Evolutionary conservation across 2,113 vertebrate species (phyloP), one percentile per base, ranked within the genome.

Genomic region (Ibidorhyncha struthersii): DNA sequence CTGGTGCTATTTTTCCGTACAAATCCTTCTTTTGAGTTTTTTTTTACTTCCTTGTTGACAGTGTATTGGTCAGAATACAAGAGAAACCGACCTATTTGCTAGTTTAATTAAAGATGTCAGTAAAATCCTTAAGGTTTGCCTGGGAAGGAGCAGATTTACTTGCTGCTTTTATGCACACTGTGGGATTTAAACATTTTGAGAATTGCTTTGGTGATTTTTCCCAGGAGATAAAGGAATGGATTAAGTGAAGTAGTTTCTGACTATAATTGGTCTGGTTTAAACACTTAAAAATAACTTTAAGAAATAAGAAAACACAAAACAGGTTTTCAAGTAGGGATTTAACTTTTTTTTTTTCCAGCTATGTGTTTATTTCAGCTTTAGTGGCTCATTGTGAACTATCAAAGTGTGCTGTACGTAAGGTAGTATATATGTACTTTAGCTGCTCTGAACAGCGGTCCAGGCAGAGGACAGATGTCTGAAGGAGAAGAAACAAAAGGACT

Each of bases 81-180:
- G 92, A 92, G 85, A 95, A 89, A 95, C 85, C 38, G 49, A 96
- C 84, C 89, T 97, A 95, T 97, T 96, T 97, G 90, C 95, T 97
- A 62, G 69, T 97, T 98, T 97, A 97, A 97, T 97, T 98, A 97
- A 98, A 97, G 93, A 96, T 96, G 89, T 94, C 94, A 96, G 89
- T 86, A 91, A 92, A 96, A 94, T 96, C 78, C 91, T 98, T 43
- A 94, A 94, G 74, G 62, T 96, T 97, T 96, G 66, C 86, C 86
- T 96, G 95, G 93, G 91, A 97, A 97, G 79, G 61, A 96, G 87
- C 86, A 97, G 93, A 97, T 97, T 98, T 97, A 89, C 86, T 98
- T 74, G 83, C 71, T 93, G 81, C 92, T 95, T 98, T 96, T 96
- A 96, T 97, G 91, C 72, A 89, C 94, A 92, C 83, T 90, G 94